Evolutionary conservation across 2,888 invertebrate genomes (phyloP), one percentile per base, ranked within the genome.

Genomic region (Auanema sp.): DNA sequence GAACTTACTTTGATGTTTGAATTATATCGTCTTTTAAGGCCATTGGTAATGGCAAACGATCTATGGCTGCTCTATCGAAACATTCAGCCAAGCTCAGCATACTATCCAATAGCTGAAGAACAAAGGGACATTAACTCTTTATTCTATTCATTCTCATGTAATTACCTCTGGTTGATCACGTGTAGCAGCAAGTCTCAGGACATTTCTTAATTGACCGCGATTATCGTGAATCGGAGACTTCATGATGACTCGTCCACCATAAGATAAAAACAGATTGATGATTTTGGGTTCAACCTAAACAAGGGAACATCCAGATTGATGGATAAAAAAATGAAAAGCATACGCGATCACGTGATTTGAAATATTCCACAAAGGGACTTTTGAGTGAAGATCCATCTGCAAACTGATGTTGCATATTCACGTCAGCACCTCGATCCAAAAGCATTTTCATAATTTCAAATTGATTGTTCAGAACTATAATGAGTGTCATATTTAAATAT

Each of bases 181-280:
- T 16, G 72, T 67, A 43, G 71, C 66, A 1, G 68, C 72, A 43
- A 77, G 57, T 41, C 69, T 65, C 49, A 77, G 64, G 11, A 79
- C 70, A 60, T 80, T 79, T 40, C 80, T 53, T 24, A 80, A 71
- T 58, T 80, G 80, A 14, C 80, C 80, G 49, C 79, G 70, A 42
- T 72, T 66, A 55, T 80, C 79, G 43, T 67, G 59, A 6, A 75
- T 63, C 33, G 79, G 75, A 16, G 68, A 66, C 23, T 62, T 66
- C 75, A 79, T 75, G 44, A 77, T 70, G 8, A 79, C 72, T 41
- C 72, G 68, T 14, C 72, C 80, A 10, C 80, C 80, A 25, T 79
- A 71, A 24, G 69, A 61, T 25, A 79, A 57, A 54, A 80, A 71
- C n/a, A 79, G 66, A 33, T 59, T 60, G 25, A 79, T 70, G 47